These are phyloP conservation scores for Metopia argyrocephala DNA, from an alignment of 2,888 invertebrate genomes.

Conservation along the genomic window DNA sequence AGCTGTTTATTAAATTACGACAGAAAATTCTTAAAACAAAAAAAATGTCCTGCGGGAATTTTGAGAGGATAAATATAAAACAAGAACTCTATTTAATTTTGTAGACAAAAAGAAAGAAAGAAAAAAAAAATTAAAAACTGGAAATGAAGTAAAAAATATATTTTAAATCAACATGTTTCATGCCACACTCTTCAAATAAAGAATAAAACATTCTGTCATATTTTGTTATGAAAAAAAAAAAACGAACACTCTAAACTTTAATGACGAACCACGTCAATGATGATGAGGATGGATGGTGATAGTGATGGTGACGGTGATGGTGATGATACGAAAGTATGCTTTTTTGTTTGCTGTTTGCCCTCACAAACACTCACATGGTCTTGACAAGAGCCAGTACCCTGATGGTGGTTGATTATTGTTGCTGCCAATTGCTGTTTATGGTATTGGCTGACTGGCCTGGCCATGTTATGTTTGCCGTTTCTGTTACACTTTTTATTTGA, in stretches of 20 bases:
- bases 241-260: conserved; percentile 22
- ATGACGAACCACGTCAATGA: conserved; percentile 32
- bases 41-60: conserved; percentile 71
- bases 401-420: conserved; percentile 56
- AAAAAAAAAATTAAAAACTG: conserved; percentile 11
- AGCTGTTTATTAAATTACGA: conserved; percentile 59
- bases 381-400: conserved; percentile 13
- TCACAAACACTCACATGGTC: conserved; percentile 30
- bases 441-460: neutral
- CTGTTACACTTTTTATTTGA: neutral
- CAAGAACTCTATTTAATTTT: conserved; percentile 44
- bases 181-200: conserved; percentile 5
- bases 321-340: conserved; percentile 24
- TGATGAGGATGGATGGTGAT: conserved; percentile 15
- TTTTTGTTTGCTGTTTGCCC: conserved; percentile 3
- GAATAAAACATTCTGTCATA: conserved; percentile 46
- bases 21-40: conserved; percentile 65
- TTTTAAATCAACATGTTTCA: conserved; percentile 61
- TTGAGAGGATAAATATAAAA: neutral
- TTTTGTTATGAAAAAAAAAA: conserved; percentile 2
- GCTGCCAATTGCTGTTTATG: conserved; percentile 42
- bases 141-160: conserved; percentile 50
- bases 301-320: conserved; percentile 24
- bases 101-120: neutral
- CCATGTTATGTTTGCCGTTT: conserved; percentile 11